These are phyloP conservation scores for Melanostoma mellinum DNA, from an alignment of 2,888 invertebrate species.

Conservation along the genomic window DNA sequence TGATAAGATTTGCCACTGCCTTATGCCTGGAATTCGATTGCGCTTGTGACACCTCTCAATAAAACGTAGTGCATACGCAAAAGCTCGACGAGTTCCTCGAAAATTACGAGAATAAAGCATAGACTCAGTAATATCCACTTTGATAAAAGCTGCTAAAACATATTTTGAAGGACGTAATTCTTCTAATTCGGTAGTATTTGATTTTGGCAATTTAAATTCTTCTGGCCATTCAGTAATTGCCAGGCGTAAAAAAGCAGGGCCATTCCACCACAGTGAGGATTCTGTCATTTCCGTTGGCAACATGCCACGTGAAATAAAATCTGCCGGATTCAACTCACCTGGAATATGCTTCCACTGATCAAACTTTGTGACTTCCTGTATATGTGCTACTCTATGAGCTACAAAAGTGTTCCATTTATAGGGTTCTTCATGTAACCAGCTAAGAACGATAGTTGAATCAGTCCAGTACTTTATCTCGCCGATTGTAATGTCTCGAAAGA, in stretches of 20 bases:
- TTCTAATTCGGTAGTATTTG: neutral
- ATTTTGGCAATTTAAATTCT: neutral
- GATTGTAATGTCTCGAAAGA: neutral
- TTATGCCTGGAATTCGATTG: slow-evolving; percentile 2
- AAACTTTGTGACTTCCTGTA: neutral
- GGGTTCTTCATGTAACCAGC: neutral
- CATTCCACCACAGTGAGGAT: slow-evolving; percentile 7
- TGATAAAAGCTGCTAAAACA: neutral
- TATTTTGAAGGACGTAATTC: neutral
- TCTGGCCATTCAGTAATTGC: neutral
- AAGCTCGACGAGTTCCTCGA: neutral
- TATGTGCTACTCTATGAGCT: neutral
- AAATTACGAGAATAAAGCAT: neutral
- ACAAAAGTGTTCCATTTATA: neutral
- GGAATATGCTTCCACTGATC: neutral
- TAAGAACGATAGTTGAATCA: neutral
- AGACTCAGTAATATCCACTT: neutral
- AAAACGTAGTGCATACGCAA: neutral
- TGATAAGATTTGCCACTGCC: slow-evolving; percentile 8
- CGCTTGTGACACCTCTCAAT: slow-evolving; percentile 2
- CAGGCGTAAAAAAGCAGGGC: neutral
- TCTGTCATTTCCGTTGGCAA: neutral
- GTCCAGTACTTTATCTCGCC: neutral
- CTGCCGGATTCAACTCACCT: neutral
- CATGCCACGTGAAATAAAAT: neutral